Conservation (phyloP, 2,113 vertebrate genomes). For the Xiphorhynchus elegans region DNA sequence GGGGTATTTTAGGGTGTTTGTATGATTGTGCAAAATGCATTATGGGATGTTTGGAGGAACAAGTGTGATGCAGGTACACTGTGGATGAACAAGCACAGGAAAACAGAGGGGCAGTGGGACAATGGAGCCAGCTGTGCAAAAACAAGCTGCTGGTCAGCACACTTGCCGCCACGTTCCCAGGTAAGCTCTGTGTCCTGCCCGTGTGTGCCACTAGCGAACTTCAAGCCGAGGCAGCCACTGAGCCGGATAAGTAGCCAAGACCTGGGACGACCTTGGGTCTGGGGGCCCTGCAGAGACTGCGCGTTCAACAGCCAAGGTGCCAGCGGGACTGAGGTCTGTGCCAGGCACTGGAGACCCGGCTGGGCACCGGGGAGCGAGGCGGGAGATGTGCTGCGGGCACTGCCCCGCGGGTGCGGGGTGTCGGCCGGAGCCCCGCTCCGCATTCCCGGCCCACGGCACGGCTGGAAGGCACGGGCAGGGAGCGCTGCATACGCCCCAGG, state of each 20-base stretch:
- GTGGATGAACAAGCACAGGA: neutral
- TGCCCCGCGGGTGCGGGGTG: accelerated
- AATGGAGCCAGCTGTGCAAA: neutral
- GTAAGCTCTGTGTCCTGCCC: neutral
- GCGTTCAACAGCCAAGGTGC: neutral
- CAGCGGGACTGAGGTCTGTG: accelerated
- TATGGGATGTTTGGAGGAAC: neutral
- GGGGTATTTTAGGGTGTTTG: neutral
- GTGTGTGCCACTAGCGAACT: accelerated
- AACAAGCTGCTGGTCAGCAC: neutral
- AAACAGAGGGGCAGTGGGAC: neutral
- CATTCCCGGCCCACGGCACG: no score
- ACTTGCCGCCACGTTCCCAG: accelerated
- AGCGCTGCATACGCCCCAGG: accelerated
- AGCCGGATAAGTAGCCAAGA: no score
- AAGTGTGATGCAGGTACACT: neutral
- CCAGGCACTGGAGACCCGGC: accelerated
- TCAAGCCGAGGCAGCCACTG: accelerated
- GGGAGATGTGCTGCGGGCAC: accelerated
- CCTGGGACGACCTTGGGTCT: no score
- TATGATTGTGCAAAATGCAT: neutral
- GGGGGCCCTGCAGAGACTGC: neutral
- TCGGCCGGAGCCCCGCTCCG: accelerated
- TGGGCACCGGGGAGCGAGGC: accelerated
- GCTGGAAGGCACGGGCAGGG: accelerated